Conservation (phyloP, 2,888 invertebrate genomes). For the Acrobeloides nanus region DNA sequence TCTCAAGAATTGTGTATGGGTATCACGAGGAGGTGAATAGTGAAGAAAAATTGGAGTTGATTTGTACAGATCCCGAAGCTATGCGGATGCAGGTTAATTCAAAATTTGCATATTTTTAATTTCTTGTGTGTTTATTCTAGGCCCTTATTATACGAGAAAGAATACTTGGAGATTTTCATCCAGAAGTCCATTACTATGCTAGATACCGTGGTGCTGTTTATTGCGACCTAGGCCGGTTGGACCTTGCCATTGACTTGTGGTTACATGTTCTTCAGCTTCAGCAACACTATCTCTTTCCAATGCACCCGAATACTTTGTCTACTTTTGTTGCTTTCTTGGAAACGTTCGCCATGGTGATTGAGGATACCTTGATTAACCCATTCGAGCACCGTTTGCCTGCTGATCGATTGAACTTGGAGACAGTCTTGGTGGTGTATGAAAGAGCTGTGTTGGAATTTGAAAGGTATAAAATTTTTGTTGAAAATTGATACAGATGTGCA, state of each 20-base stretch:
- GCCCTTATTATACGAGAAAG: constrained; percentile 78
- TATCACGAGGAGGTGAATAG: constrained; percentile 74
- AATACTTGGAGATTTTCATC: constrained; percentile 75
- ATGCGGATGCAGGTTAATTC: constrained; percentile 86
- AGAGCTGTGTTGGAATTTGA: constrained; percentile 15
- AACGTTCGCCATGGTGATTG: constrained; percentile 76
- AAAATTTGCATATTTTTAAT: constrained; percentile 1
- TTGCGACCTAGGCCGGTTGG: constrained; percentile 64
- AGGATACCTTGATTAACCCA: constrained; percentile 60
- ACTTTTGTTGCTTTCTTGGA: constrained; percentile 88
- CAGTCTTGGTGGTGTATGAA: constrained; percentile 15
- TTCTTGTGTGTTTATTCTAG: constrained; percentile 58
- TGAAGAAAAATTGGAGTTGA: constrained; percentile 71
- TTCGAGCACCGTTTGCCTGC: too few relatives aligned
- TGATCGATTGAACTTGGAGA: constrained; percentile 6
- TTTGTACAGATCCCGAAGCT: constrained; percentile 84
- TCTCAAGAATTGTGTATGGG: constrained; percentile 67
- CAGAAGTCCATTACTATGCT: constrained; percentile 69
- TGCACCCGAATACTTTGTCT: constrained; percentile 88
- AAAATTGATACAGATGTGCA: constrained; percentile 1
- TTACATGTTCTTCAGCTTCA: constrained; percentile 71
- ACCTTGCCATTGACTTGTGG: constrained; percentile 67
- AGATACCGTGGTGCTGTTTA: constrained; percentile 87
- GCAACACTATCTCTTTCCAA: constrained; percentile 68
- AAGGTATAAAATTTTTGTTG: constrained; percentile 4